phyloP scores from a whole-genome alignment of 2,888 invertebrate genomes.

The Siphlonurus alternatus region DNA sequence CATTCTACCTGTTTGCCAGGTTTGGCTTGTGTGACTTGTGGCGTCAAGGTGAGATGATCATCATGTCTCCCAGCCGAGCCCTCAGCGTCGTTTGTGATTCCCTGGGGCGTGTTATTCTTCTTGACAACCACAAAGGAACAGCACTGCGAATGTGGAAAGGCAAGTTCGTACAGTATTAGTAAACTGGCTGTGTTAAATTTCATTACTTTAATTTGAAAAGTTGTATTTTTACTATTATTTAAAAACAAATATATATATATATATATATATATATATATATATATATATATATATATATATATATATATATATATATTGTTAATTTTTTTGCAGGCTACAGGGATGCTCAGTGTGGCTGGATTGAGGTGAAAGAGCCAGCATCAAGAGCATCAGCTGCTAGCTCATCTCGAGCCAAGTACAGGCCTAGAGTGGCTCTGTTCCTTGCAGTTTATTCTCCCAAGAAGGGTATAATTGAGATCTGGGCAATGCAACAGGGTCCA shows the following conservation, averaged over 20 bases:
- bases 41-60: conserved; percentile 55
- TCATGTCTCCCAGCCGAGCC: conserved; percentile 60
- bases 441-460: conserved; percentile 85
- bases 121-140: conserved; percentile 66
- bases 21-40: conserved; percentile 66
- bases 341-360: conserved; percentile 88
- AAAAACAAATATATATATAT: not conserved
- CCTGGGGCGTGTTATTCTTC: conserved; percentile 69
- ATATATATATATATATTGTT: not conserved
- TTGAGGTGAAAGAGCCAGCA: conserved; percentile 40
- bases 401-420: conserved; percentile 15
- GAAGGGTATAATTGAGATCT: conserved; percentile 83
- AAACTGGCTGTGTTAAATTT: not conserved
- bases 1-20: conserved; percentile 28
- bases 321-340: conserved; percentile 47
- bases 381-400: not conserved
- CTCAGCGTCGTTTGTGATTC: conserved; percentile 71
- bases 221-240: not conserved
- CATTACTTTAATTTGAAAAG: not conserved
- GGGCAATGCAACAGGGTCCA: conserved; percentile 77
- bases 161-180: conserved; percentile 12
- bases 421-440: conserved; percentile 52
- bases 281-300: not conserved
- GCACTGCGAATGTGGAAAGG: conserved; percentile 80
- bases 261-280: not conserved